Evolutionary conservation across 2,797 vertebrate genomes (phyloP), one percentile per base, ranked within the genome.

Genomic region (Pipistrellus pipistrellus): DNA sequence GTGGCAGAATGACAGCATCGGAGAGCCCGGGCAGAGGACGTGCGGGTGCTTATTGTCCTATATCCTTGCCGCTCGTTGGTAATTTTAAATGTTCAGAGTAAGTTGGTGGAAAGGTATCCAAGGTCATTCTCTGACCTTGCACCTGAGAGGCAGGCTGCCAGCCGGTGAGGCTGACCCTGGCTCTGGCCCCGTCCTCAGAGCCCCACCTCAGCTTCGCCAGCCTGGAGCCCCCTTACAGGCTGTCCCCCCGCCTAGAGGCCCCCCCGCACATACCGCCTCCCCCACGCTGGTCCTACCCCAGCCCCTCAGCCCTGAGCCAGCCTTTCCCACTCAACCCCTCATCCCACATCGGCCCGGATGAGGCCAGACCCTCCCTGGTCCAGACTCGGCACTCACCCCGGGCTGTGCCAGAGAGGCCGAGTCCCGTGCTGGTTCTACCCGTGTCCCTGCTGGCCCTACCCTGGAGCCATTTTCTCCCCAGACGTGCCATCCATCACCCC

Each of bases 221-320:
- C 32, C 55, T 62, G 21, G 51, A 53, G 73, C 48, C 21, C 35
- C 27, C 48, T 4, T 15, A 25, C 25, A 73, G 55, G 9, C 30
- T 51, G 48, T 51, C 48, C 14, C 38, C 38, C 57, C 69, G 8
- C 57, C 18, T 15, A 8, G 20, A 32, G 64, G 14, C 11, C 73
- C 73, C 59, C 6, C 4, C 3, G 32, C 38, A 3, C 1, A 1
- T 2, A 41, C 35, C 1, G 0, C 72, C 44, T 44, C 5, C 35
- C 57, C 66, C 4, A 13, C 9, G n/a, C 38, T 1, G 21, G 5
- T 21, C 59, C 82, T 9, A 12, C 14, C 68, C 27, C 21, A 13
- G n/a, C 35, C 23, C 68, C 27, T 17, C 2, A 80, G 3, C 64
- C 64, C 15, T 17, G 2, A 85, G n/a, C n/a, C 64, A 18, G 57